Conservation (phyloP, 2,113 vertebrate genomes). For the Eubucco bourcierii region DNA sequence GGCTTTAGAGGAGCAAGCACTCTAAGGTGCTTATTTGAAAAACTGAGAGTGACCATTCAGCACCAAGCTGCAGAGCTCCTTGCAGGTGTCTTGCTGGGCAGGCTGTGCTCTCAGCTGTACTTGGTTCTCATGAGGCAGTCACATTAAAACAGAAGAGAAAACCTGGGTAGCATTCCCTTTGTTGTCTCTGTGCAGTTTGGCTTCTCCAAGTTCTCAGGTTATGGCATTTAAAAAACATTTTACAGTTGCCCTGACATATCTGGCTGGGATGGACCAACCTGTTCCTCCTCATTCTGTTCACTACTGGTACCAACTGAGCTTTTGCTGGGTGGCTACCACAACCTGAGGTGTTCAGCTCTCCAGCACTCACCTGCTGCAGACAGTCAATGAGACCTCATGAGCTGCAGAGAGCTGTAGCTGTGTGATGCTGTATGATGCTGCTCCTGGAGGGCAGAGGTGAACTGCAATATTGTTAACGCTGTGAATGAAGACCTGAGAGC, state of each 20-base stretch:
- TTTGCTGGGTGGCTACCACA: background rate
- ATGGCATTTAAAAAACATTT: background rate
- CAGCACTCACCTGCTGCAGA: background rate
- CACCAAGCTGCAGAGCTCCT: too few relatives aligned
- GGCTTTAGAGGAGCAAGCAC: too few relatives aligned
- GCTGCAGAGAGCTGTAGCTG: constrained; percentile 36
- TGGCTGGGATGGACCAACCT: background rate
- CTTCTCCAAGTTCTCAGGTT: background rate
- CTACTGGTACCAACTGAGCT: background rate
- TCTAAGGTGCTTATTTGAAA: too few relatives aligned
- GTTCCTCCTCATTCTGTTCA: background rate
- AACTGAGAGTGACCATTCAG: too few relatives aligned
- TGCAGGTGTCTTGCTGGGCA: too few relatives aligned
- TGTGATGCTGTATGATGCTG: background rate
- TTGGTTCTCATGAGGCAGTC: too few relatives aligned
- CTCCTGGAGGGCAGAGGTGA: background rate
- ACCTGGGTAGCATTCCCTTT: too few relatives aligned
- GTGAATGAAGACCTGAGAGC: constrained; percentile 31
- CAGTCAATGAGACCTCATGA: background rate
- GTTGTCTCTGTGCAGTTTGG: too few relatives aligned
- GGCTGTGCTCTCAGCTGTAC: too few relatives aligned
- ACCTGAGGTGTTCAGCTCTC: background rate
- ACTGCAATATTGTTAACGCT: background rate
- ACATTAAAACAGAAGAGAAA: too few relatives aligned
- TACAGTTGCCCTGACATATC: background rate